phyloP scores from a whole-genome alignment of 2,888 invertebrate species.

The Lucinisca nassula region DNA sequence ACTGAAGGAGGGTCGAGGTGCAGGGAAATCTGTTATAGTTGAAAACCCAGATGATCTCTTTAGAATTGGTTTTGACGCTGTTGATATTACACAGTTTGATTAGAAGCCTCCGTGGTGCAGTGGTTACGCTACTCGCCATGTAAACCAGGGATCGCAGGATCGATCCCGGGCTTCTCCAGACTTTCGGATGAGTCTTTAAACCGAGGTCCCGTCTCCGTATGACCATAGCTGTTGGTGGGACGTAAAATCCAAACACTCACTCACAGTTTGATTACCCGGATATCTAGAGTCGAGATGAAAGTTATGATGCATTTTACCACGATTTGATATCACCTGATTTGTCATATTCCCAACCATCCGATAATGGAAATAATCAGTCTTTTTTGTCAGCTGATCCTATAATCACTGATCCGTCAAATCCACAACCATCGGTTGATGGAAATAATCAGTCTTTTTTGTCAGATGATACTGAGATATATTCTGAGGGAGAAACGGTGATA shows the following conservation, averaged over 20 bases:
- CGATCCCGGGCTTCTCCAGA: too few relatives aligned
- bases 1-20: not conserved
- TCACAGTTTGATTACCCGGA: not conserved
- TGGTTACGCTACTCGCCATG: too few relatives aligned
- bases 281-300: not conserved
- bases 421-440: too few relatives aligned
- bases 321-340: not conserved
- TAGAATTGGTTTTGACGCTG: not conserved
- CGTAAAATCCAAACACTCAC: too few relatives aligned
- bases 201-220: too few relatives aligned
- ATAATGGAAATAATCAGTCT: not conserved
- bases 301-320: not conserved
- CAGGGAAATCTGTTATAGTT: not conserved
- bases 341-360: not conserved
- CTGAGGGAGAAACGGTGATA: not conserved
- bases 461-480: not conserved
- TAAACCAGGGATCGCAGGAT: too few relatives aligned
- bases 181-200: too few relatives aligned
- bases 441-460: too few relatives aligned
- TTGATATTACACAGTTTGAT: not conserved
- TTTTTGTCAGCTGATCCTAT: not conserved
- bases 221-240: too few relatives aligned
- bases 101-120: too few relatives aligned
- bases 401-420: not conserved
- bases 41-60: slow-evolving; percentile 2